Base-by-base conservation (phyloP, 2,113 vertebrate species). In the Zosterops japonicus region DNA sequence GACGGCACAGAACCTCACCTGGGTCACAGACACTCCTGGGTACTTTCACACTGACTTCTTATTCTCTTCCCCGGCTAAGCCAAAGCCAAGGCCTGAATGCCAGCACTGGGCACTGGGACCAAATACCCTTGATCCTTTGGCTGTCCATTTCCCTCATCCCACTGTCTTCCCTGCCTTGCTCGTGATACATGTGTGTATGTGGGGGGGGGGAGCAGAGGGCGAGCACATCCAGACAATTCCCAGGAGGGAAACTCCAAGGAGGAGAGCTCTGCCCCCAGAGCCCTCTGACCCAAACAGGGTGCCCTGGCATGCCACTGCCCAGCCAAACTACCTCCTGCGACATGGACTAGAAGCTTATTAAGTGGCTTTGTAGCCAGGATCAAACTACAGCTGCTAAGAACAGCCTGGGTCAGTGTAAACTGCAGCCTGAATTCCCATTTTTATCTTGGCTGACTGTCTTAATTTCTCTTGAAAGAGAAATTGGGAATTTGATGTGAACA, bases 311-410 rank as follows among this genome's bases (percentile, higher is more conserved):
- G 4, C 61, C 59, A 42, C 60, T 76, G 70, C 74, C 71, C 71
- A 41, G 79, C 50, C 0, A 0, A 80, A 76, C 83, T 33, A 94
- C 53, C 82, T 80, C 85, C 75, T 76, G 74, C 0, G 0, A 88
- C 86, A 92, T 2, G 23, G 86, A n/a, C 5, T 4, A 17, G 50
- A 77, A 92, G 61, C 94, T 81, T 20, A 76, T 69, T 94, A 83
- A 83, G 70, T 29, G 74, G 90, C 87, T 95, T 94, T 96, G 93
- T 9, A 85, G 70, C 59, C 83, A 90, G 88, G 90, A 95, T 92
- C 94, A 93, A 91, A 61, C 68, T 3, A 1, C 82, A 83, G 96
- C 83, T 83, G 67, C 88, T 88, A 65, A 90, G 79, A 83, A 89
- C 85, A 90, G 90, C 78, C 42, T 44, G 67, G 88, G 70, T 71